Evolutionary conservation across 2,113 vertebrate species (phyloP).

Genomic region (Thomomys bottae): DNA sequence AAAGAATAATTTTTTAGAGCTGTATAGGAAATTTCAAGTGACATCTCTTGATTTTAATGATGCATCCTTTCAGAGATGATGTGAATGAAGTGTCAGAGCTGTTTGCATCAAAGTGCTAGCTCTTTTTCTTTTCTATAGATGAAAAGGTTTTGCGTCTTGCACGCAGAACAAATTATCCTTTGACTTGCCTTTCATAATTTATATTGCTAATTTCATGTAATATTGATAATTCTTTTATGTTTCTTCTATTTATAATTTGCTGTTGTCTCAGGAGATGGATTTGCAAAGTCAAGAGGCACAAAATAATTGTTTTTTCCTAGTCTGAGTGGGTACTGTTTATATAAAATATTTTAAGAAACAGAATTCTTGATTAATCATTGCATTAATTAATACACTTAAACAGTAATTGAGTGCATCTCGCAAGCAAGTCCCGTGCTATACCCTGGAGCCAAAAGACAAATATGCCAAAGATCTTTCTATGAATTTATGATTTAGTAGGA

Average conservation of each 20-base stretch:
- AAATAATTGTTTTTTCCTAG: slow-evolving; percentile 67
- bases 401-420: slow-evolving; percentile 12
- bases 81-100: slow-evolving; percentile 48
- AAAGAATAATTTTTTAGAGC: slow-evolving; percentile 2
- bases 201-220: slow-evolving; percentile 45
- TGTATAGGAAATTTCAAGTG: slow-evolving; percentile 18
- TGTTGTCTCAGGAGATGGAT: slow-evolving; percentile 41
- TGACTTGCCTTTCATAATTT: slow-evolving; percentile 57
- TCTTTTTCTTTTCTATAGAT: slow-evolving; percentile 44
- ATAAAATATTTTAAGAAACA: slow-evolving; percentile 17
- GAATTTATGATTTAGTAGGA: slow-evolving; percentile 32
- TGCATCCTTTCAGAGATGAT: background rate
- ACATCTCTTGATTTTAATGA: background rate
- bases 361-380: slow-evolving; percentile 5
- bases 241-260: slow-evolving; percentile 30
- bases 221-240: slow-evolving; percentile 53
- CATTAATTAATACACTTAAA: slow-evolving; percentile 34
- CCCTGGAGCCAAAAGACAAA: slow-evolving; percentile 19
- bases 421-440: background rate
- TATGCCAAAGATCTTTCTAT: background rate
- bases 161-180: slow-evolving; percentile 44
- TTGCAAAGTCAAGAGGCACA: slow-evolving; percentile 38
- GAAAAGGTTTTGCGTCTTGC: slow-evolving; percentile 47
- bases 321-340: slow-evolving; percentile 19
- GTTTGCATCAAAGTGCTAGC: background rate